These are phyloP conservation scores for Pherbina coryleti DNA, from an alignment of 2,888 invertebrate species.

Conservation along the genomic window DNA sequence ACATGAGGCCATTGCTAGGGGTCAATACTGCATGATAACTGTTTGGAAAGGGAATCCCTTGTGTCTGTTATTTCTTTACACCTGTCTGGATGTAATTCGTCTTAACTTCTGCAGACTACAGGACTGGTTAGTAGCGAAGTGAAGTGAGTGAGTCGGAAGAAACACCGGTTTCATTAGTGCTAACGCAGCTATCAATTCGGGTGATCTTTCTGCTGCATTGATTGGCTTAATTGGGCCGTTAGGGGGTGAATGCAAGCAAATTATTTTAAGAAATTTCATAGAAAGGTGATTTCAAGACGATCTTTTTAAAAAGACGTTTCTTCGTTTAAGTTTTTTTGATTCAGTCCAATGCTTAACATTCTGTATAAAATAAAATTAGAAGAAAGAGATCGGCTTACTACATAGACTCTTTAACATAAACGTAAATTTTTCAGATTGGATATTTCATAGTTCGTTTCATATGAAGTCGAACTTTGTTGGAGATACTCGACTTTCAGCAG, in stretches of 20 bases:
- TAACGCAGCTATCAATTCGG: constrained; percentile 56
- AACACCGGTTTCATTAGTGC: constrained; percentile 1
- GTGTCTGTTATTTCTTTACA: constrained; percentile 38
- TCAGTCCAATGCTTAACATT: no score
- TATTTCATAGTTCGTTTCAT: no score
- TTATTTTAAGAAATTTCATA: not conserved
- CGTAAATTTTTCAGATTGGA: no score
- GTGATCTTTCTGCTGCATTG: constrained; percentile 65
- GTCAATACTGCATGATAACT: not conserved
- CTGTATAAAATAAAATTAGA: no score
- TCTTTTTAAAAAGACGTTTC: no score
- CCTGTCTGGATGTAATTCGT: constrained; percentile 32
- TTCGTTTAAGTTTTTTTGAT: no score
- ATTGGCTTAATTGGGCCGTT: constrained; percentile 60
- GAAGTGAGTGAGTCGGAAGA: not conserved
- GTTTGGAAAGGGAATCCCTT: constrained; percentile 25
- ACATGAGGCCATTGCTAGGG: not conserved
- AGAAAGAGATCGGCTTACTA: no score
- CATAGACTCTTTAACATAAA: no score
- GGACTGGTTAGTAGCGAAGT: not conserved
- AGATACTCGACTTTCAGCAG: no score
- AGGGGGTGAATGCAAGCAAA: not conserved
- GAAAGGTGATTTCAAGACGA: no score
- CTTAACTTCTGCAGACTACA: not conserved
- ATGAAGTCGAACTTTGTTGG: no score